phyloP scores from a whole-genome alignment of 2,888 invertebrate species.

The Eugnorisma glareosa region DNA sequence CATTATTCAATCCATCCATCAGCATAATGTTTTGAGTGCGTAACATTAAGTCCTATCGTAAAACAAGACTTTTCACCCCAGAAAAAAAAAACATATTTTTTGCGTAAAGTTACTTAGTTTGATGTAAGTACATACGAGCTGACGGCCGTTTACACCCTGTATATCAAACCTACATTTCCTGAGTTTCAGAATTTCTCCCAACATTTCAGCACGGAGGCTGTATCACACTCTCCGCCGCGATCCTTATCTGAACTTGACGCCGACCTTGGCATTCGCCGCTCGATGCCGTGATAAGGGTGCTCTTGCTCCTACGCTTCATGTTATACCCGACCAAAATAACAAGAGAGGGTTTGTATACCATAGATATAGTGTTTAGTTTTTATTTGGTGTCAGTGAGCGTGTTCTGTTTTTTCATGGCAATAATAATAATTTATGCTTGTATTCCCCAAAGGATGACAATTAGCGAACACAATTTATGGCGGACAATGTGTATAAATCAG shows the following conservation, averaged over 20 bases:
- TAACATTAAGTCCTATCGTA: too few species aligned
- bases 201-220: slow-evolving; percentile 24
- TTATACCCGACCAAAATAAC: slow-evolving; percentile 4
- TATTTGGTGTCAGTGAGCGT: not conserved
- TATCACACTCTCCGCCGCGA: slow-evolving; percentile 18
- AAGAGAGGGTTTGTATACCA: not conserved
- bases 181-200: not conserved
- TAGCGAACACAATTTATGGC: too few species aligned
- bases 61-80: too few species aligned
- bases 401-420: slow-evolving; percentile 1
- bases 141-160: too few species aligned
- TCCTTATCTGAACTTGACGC: slow-evolving; percentile 50
- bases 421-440: too few species aligned
- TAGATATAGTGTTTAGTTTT: not conserved
- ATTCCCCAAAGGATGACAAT: not conserved
- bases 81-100: too few species aligned
- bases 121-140: too few species aligned
- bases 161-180: not conserved
- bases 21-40: too few species aligned
- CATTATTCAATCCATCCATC: too few species aligned
- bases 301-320: slow-evolving; percentile 28
- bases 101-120: too few species aligned
- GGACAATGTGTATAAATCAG: too few species aligned
- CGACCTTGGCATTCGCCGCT: slow-evolving; percentile 51
- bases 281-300: slow-evolving; percentile 57